Percentiles rank a stretch among this genome's conserved stretches.
phyloP scores from a whole-genome alignment of 1,140 invertebrate species.

The Uloborus diversus region DNA sequence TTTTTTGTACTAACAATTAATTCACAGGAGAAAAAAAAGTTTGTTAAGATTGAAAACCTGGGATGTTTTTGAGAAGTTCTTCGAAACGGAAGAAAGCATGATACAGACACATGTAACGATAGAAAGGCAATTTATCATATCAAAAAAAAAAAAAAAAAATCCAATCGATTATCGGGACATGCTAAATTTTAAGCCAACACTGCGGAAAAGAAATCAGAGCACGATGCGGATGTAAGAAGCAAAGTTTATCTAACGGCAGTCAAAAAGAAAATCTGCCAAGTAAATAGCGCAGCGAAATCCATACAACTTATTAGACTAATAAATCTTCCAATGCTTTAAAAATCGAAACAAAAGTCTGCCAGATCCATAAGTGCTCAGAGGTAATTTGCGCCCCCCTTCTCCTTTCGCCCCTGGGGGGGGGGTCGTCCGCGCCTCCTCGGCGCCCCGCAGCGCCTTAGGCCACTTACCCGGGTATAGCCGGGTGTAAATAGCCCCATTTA shows the following conservation, averaged over 20 bases:
- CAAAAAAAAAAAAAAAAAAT: too few relatives aligned
- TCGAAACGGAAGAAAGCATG: too few relatives aligned
- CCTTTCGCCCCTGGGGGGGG: background rate
- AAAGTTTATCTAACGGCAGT: too few relatives aligned
- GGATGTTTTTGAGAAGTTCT: too few relatives aligned
- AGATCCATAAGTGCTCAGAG: conserved; percentile 28
- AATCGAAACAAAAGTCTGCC: conserved; percentile 11
- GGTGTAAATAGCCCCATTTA: conserved; percentile 50
- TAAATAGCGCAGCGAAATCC: conserved; percentile 16
- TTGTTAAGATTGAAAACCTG: too few relatives aligned
- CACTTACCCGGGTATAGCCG: background rate
- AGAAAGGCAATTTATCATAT: too few relatives aligned
- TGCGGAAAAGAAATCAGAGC: too few relatives aligned
- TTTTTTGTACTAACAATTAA: too few relatives aligned
- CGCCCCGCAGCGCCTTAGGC: background rate
- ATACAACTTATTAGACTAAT: conserved; percentile 24
- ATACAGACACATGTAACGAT: too few relatives aligned
- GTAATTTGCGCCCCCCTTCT: background rate
- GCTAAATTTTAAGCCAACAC: too few relatives aligned
- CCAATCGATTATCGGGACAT: too few relatives aligned
- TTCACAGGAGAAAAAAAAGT: too few relatives aligned
- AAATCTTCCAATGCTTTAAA: conserved; percentile 23
- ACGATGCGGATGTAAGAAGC: conserved; percentile 31
- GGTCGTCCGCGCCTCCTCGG: background rate
- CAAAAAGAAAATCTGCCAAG: conserved; percentile 9